Percentiles rank a stretch among this genome's conserved stretches.
phyloP scores from a whole-genome alignment of 2,797 vertebrate species.

The Simalia tracyae region DNA sequence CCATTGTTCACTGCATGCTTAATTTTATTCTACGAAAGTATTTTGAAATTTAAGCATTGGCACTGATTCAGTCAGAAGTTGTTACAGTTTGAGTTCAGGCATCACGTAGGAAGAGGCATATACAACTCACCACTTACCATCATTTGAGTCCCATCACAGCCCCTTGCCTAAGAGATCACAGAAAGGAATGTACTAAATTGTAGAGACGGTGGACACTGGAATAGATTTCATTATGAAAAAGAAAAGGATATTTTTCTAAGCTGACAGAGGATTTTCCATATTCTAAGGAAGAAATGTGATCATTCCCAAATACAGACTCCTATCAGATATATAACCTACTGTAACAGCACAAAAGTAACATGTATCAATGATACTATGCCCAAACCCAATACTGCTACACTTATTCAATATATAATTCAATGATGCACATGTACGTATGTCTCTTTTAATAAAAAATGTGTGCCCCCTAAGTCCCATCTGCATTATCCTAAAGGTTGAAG shows the following conservation, averaged over 20 bases:
- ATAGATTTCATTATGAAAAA: background rate
- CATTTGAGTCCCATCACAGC: background rate
- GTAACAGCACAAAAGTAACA: background rate
- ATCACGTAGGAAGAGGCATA: background rate
- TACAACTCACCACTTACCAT: background rate
- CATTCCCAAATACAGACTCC: background rate
- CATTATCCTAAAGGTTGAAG: background rate
- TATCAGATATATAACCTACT: background rate
- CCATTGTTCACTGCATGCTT: background rate
- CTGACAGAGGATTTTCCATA: background rate
- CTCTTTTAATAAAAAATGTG: background rate
- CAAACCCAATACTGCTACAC: background rate
- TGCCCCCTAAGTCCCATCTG: background rate
- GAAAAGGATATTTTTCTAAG: background rate
- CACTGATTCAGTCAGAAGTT: background rate
- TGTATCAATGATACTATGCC: background rate
- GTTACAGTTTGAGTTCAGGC: background rate
- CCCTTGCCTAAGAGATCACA: background rate
- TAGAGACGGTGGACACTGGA: background rate
- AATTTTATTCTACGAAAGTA: conserved; percentile 8
- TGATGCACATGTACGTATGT: background rate
- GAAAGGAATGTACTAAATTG: background rate
- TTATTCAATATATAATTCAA: background rate
- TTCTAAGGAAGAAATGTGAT: background rate
- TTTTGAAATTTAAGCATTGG: background rate